phyloP scores from a whole-genome alignment of 2,113 vertebrate species.

The Tachuris rubrigastra region DNA sequence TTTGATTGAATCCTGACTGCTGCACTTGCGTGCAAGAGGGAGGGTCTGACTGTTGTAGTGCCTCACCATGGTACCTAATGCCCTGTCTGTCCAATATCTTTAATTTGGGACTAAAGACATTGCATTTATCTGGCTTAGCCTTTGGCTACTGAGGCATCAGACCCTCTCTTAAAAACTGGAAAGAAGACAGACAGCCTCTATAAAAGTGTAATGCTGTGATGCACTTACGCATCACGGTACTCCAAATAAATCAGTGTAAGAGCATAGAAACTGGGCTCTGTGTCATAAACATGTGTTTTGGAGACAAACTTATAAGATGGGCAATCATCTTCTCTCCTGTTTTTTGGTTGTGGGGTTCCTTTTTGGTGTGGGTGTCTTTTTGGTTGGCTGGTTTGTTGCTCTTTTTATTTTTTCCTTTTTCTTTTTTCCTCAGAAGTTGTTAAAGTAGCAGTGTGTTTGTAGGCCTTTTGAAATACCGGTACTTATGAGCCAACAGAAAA shows the following conservation, averaged over 20 bases:
- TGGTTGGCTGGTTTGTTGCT: background rate
- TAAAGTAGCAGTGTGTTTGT: background rate
- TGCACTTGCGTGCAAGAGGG: background rate
- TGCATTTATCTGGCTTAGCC: background rate
- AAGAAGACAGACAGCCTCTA: background rate
- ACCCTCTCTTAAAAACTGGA: background rate
- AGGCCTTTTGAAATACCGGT: background rate
- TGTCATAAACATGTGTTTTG: background rate
- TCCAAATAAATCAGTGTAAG: background rate
- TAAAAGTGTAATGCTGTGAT: background rate
- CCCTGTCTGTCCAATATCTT: background rate
- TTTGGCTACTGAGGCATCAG: background rate
- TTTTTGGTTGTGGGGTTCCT: background rate
- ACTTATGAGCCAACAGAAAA: background rate
- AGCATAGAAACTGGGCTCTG: background rate
- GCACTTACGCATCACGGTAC: background rate
- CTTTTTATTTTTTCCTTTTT: background rate
- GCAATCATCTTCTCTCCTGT: background rate
- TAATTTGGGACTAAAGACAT: background rate
- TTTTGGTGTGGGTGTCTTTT: background rate
- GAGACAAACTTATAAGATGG: background rate
- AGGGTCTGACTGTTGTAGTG: background rate
- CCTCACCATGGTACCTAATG: background rate
- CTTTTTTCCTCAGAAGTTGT: background rate
- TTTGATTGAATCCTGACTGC: background rate